Base-by-base conservation (phyloP, 2,113 vertebrate species). In the Nerophis lumbriciformis region DNA sequence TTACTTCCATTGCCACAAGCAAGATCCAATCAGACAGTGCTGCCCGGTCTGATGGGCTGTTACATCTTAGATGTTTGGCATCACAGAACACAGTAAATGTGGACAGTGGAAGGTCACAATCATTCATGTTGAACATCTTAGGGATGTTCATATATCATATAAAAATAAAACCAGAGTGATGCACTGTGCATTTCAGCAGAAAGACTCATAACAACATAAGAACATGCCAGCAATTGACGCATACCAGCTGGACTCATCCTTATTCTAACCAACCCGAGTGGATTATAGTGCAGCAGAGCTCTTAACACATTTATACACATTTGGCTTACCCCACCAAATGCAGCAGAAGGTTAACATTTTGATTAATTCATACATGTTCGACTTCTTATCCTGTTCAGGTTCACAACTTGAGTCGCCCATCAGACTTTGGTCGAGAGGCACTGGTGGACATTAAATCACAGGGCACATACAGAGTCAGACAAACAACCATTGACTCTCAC, bases 61-160 rank as follows among this genome's bases (percentile, higher is more conserved):
- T 68, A 74, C 67, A 61, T 61, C 48, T 58, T 66, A 63, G 1
- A 0, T 50, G 11, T 57, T 48, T 48, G 64, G 78, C 59, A 75
- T 73, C 71, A 54, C 6, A 47, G 66, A 68, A 72, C 58, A 42
- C 56, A 67, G 61, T 52, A 63, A 69, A 71, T 56, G 57, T 49
- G 63, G 66, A 61, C 69, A 75, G 56, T 16, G 44, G 13, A 37
- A 71, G 49, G 69, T 79, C 73, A 68, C 71, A 73, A 62, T 67
- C 66, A 84, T 84, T 81, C 67, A 76, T 79, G 63, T 68, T 35
- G 47, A 63, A 61, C 59, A 72, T 74, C 63, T 67, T 65, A 60
- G 55, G 65, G 42, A 21, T 36, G 66, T 8, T 10, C 8, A 9
- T 42, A 42, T 42, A 3, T 8, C 39, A 42, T 42, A 9, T 42